Base-by-base conservation (phyloP, 2,797 vertebrate genomes). In the Emydoidea blandingii region DNA sequence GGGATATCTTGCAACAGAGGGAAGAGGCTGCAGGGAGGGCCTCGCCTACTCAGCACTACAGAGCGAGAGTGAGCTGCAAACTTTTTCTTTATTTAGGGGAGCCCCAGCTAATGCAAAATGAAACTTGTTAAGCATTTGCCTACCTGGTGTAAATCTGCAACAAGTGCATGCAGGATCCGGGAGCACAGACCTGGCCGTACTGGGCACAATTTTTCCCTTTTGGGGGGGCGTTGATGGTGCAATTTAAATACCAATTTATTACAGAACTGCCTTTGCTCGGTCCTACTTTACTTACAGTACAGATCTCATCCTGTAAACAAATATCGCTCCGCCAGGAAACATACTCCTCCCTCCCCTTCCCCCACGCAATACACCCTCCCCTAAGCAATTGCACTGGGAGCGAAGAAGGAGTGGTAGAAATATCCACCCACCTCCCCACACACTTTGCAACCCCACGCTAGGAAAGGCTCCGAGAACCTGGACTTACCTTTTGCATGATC, bases 321-420 rank as follows among this genome's bases (percentile, higher is more conserved):
- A 98, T 98, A 98, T 98, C 98, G 98, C 98, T 98, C 98, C 98
- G 98, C 98, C 98, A 98, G 96, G 97, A 98, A 98, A 98, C 97
- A 96, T 95, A 96, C 94, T 97, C 94, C 97, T 96, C 94, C 72
- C 74, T 8, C 78, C 57, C 83, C 50, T 37, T 76, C n/a, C 79
- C 79, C 76, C 52, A 59, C 41, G 87, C 83, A 68, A 52, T 44
- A 80, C 59, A 44, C 93, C 89, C 91, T 80, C 41, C 86, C 84
- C 95, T 91, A 91, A 91, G 93, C 94, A 89, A 95, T 94, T 86
- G 92, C 92, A 83, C 86, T 56, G 88, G 94, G 91, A 94, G 95
- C 91, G 93, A 95, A 95, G 50, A 27, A 34, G 96, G 95, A 93
- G 95, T 29, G 62, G 94, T 89, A 92, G 90, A 94, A 96, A 91